Base-by-base conservation (phyloP, 1,140 invertebrate genomes). In the Monomorium pharaonis region DNA sequence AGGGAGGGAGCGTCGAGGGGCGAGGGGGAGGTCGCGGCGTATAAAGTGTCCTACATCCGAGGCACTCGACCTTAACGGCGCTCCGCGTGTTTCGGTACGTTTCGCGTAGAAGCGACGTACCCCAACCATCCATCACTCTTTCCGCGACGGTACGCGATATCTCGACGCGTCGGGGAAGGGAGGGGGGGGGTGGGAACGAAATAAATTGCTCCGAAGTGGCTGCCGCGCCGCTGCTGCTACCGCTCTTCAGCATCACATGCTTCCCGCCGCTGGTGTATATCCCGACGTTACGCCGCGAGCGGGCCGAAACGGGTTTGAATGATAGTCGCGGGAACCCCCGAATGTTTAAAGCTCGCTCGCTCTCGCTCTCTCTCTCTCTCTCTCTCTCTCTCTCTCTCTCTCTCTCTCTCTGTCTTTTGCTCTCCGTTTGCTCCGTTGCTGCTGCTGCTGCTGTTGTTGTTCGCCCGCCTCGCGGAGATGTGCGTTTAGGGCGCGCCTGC, bases 1-100 rank as follows among this genome's bases (percentile, higher is more conserved):
- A 37, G 51, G n/a, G n/a, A 18, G 16, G 16, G 54, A 33, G 58
- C 6, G n/a, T 37, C 4, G 37, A 37, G 2, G 51, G 47, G 58
- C 18, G 47, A n/a, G 18, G 58, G 56, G 27, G n/a, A 54, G n/a
- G n/a, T n/a, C n/a, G 12, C 24, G 12, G 65, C 14, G 87, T 84
- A 87, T 77, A 81, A 87, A 89, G 88, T 75, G 89, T 81, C 88
- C 85, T 84, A 89, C 81, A 87, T 89, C n/a, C 62, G 86, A 72
- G 62, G 60, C 70, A 90, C 89, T 90, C 88, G 81, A 89, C 85
- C 88, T 87, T 89, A 89, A 90, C 89, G 81, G 75, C 56, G 49
- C 84, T 54, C 86, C 7, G 83, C 87, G 65, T 72, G 84, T 89
- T 85, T 89, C 78, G 56, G n/a, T 70, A 85, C n/a, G 70, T 44